Evolutionary conservation across 2,113 vertebrate species (phyloP).

Genomic region (human (Homo sapiens)): GRCh38 chr18:25388501-25389000

Average conservation of each 20-base stretch:
- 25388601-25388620: neutral
- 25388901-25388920: neutral
- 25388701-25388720: neutral
- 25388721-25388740: neutral
- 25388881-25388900: neutral
- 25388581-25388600: neutral
- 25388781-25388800: neutral
- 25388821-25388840: neutral
- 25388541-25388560: neutral
- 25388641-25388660: neutral
- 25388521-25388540: neutral
- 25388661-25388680: neutral
- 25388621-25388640: neutral
- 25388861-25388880: neutral
- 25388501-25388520: too few species aligned
- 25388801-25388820: neutral
- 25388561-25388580: neutral
- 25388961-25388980: neutral
- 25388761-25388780: neutral
- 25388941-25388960: neutral
- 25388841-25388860: neutral
- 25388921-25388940: neutral
- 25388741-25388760: neutral
- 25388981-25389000: neutral
- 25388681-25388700: neutral